Conservation (phyloP, 2,113 vertebrate genomes). For the Furnarius figulus region DNA sequence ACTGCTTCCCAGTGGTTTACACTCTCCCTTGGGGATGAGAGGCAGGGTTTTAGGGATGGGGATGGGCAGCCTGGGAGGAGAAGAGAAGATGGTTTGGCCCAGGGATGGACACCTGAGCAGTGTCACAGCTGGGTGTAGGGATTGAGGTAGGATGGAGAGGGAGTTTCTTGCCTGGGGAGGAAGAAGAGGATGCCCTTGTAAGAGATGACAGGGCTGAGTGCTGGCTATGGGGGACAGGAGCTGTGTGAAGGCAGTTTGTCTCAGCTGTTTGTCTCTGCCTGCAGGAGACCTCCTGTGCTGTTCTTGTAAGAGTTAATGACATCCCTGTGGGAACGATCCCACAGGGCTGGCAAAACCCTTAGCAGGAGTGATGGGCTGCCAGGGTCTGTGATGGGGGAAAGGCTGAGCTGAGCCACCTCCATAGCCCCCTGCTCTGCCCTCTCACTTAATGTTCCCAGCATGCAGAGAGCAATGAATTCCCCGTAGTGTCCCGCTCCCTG, state of each 20-base stretch:
- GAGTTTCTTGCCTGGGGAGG: not conserved
- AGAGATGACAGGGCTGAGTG: not conserved
- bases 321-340: not conserved
- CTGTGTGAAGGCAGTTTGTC: not conserved
- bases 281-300: not conserved
- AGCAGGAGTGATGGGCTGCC: not conserved
- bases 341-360: not conserved
- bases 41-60: not conserved
- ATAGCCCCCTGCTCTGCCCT: not conserved
- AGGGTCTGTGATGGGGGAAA: not conserved
- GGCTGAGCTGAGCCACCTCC: not conserved
- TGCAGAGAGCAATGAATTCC: constrained; percentile 13
- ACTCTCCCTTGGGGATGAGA: not conserved
- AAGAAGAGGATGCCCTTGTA: not conserved
- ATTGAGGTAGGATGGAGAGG: not conserved
- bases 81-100: not conserved
- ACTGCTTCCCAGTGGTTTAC: not conserved
- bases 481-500: not conserved
- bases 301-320: not conserved
- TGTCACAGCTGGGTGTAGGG: not conserved
- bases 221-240: not conserved
- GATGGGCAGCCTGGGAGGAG: not conserved
- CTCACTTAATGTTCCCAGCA: not conserved
- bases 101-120: fast-evolving
- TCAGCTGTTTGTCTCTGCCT: fast-evolving